phyloP scores from a whole-genome alignment of 2,113 vertebrate species.

The Argyrosomus japonicus region DNA sequence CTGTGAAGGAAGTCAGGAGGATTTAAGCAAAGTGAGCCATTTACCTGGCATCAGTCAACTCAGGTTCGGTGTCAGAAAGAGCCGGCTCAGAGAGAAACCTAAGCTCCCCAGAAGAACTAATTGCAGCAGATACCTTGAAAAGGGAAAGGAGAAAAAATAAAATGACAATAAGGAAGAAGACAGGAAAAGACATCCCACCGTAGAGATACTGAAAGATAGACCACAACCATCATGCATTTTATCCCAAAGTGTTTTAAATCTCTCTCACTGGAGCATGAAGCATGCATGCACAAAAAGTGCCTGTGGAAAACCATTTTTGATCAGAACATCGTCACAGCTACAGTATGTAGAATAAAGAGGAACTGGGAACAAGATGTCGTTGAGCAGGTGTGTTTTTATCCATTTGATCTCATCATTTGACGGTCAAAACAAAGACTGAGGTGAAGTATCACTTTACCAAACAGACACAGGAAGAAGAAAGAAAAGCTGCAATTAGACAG shows the following conservation, averaged over 20 bases:
- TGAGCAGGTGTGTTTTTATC: neutral
- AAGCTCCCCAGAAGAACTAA: conserved; percentile 85
- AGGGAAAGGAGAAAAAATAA: conserved; percentile 45
- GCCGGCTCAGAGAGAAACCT: conserved; percentile 81
- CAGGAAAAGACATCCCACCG: neutral
- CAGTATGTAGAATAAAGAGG: neutral
- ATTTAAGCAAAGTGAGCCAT: conserved; percentile 37
- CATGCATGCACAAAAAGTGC: neutral
- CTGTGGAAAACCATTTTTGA: neutral
- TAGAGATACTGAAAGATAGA: neutral
- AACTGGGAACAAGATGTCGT: neutral
- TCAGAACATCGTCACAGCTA: neutral
- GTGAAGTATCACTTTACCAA: neutral
- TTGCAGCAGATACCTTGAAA: conserved; percentile 86
- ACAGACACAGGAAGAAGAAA: neutral
- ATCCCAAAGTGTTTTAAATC: no score
- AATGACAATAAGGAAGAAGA: neutral
- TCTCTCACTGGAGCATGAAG: no score
- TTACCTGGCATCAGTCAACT: conserved; percentile 84
- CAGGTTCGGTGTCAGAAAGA: conserved; percentile 82
- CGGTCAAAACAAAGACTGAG: neutral
- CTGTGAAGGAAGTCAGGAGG: neutral
- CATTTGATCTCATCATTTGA: neutral
- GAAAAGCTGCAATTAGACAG: neutral
- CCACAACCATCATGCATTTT: neutral